Evolutionary conservation across 2,888 invertebrate genomes (phyloP), one percentile per base, ranked within the genome.

Genomic region (Acanthosepion esculentum): DNA sequence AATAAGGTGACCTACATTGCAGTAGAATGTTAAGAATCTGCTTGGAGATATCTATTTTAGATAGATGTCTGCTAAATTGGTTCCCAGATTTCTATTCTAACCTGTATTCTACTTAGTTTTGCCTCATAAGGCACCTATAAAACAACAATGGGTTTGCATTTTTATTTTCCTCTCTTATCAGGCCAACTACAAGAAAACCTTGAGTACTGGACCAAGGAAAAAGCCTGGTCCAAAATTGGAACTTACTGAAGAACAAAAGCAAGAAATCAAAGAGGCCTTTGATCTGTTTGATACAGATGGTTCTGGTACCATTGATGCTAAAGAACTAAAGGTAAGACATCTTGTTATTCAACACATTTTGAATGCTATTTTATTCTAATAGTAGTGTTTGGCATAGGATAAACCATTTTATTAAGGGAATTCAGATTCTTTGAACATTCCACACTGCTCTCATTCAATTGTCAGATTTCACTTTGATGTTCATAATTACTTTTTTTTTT

Each of bases 181-280:
- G 94, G 96, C 96, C 93, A 97, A 96, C 95, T 97, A 97, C 95
- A 97, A 97, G 95, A 96, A 96, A 93, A 96, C 96, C 6, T 95
- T 96, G n/a, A 96, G 97, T 91, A 97, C 97, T 91, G 97, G 96
- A 33, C 96, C 97, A 48, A 96, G 97, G 94, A 97, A 97, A 95
- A 97, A 97, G 95, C 96, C 96, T 92, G 97, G 97, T 10, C 97
- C 97, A 10, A 97, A 97, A 95, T 97, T 97, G 91, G 99, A 99
- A 97, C 98, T 99, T 29, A 98, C 98, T 12, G 98, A 99, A 95
- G 99, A 99, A 97, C 99, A 99, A 97, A 98, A 98, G 97, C 98
- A 98, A 94, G 99, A 99, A 97, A 99, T 99, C 95, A 98, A 99
- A 97, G 99, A 99, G 98, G 99, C 99, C 0, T 99, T 99, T 97